These are phyloP conservation scores for Echiichthys vipera DNA, from an alignment of 2,797 vertebrate species.

Conservation along the genomic window DNA sequence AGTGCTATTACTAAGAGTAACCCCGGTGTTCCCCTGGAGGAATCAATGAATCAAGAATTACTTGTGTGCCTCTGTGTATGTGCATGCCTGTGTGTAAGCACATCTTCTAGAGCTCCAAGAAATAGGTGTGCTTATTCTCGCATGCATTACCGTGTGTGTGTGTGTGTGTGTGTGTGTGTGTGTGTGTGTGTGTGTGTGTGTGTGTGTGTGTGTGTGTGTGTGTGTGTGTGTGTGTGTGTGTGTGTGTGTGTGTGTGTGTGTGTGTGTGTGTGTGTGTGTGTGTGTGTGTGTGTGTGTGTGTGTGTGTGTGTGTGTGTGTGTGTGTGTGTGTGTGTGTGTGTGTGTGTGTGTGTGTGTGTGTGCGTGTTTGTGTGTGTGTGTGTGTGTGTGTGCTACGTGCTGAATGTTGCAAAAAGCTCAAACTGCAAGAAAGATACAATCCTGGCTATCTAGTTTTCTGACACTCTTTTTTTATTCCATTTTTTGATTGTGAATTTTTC, in stretches of 20 bases:
- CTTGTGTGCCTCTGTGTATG: constrained; percentile 20
- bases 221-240: constrained; percentile 18
- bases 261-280: constrained; percentile 14
- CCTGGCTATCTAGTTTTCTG: constrained; percentile 43
- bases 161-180: neutral
- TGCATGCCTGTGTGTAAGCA: constrained; percentile 14
- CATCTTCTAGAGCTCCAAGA: constrained; percentile 32
- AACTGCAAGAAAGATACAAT: constrained; percentile 34
- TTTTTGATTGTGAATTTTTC: constrained; percentile 39
- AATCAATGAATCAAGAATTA: constrained; percentile 62
- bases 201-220: neutral
- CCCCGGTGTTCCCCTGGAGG: constrained; percentile 62
- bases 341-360: neutral
- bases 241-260: neutral
- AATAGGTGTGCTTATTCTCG: constrained; percentile 27
- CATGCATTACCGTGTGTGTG: constrained; percentile 10
- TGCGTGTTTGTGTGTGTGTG: too few relatives aligned
- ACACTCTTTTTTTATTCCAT: constrained; percentile 23
- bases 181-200: neutral
- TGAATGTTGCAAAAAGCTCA: constrained; percentile 41
- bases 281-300: constrained; percentile 10
- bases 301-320: neutral
- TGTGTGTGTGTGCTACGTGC: too few relatives aligned
- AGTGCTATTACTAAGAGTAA: constrained; percentile 70
- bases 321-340: neutral